Evolutionary conservation across 2,113 vertebrate genomes (phyloP).

Genomic region (Muntiacus reevesi): DNA sequence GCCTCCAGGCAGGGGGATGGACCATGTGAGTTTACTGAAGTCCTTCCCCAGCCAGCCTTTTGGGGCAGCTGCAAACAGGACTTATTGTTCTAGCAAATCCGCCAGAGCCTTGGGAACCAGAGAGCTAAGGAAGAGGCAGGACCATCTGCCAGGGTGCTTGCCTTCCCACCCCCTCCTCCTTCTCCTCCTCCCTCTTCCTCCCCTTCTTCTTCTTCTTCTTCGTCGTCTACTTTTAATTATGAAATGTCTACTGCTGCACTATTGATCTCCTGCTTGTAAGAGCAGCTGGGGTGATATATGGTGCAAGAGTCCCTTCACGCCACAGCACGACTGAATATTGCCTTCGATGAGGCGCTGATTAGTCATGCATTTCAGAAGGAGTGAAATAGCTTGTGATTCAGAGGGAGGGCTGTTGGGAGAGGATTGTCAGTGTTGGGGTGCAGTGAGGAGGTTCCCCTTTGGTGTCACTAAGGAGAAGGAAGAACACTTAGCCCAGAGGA

Average conservation of each 20-base stretch:
- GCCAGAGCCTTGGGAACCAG: not conserved
- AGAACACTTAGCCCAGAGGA: not conserved
- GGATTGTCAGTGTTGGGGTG: too few relatives aligned
- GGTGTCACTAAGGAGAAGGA: not conserved
- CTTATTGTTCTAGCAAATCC: slow-evolving; percentile 7
- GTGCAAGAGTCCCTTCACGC: slow-evolving; percentile 30
- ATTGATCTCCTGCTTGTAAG: slow-evolving; percentile 74
- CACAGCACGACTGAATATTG: slow-evolving; percentile 61
- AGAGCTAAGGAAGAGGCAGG: not conserved
- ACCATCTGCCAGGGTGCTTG: not conserved
- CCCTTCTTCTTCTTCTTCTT: not conserved
- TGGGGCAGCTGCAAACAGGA: slow-evolving; percentile 2
- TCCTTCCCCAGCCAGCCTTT: not conserved
- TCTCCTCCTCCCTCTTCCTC: not conserved
- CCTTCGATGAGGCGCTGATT: slow-evolving; percentile 29
- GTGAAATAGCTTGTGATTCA: slow-evolving; percentile 6
- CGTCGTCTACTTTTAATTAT: slow-evolving; percentile 45
- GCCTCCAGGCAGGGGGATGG: not conserved
- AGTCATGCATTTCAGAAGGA: not conserved
- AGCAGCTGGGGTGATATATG: slow-evolving; percentile 64
- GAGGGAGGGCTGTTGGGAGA: not conserved
- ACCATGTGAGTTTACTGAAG: not conserved
- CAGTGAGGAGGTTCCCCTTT: not conserved
- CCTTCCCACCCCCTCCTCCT: not conserved
- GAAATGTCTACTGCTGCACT: slow-evolving; percentile 48